Evolutionary conservation across 2,888 invertebrate genomes (phyloP).

Genomic region (Eristalis tenax): DNA sequence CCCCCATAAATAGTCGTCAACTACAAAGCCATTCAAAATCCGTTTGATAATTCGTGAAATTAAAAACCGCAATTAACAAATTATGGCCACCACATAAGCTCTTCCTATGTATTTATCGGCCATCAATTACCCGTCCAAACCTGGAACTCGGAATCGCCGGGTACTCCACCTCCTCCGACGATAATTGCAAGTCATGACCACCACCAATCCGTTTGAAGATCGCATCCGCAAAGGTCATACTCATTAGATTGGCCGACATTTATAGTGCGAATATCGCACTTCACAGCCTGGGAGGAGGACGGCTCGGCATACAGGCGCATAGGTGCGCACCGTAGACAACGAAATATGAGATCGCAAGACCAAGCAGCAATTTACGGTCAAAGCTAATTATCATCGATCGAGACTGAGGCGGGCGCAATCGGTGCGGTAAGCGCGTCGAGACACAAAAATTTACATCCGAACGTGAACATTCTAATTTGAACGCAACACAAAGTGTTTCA

Average conservation of each 20-base stretch:
- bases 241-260: constrained; percentile 49
- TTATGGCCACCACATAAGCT: constrained; percentile 39
- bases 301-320: background rate
- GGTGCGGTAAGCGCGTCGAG: constrained; percentile 1
- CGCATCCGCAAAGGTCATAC: constrained; percentile 62
- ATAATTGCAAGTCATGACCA: constrained; percentile 30
- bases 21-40: constrained; percentile 10
- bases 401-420: constrained; percentile 18
- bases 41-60: constrained; percentile 28
- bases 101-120: constrained; percentile 50
- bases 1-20: background rate
- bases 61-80: constrained; percentile 45
- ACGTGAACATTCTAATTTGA: constrained; percentile 69
- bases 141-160: constrained; percentile 7
- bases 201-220: constrained; percentile 53
- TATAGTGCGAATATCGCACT: constrained; percentile 48
- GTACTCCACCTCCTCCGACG: background rate
- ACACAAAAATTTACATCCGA: constrained; percentile 66
- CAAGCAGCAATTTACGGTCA: constrained; percentile 53
- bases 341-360: constrained; percentile 9
- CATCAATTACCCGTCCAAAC: constrained; percentile 56
- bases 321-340: constrained; percentile 4
- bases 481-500: constrained; percentile 3
- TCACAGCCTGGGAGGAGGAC: background rate
- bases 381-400: constrained; percentile 68